These are phyloP conservation scores for Diplodus puntazzo DNA, from an alignment of 2,797 vertebrate species.

Conservation along the genomic window DNA sequence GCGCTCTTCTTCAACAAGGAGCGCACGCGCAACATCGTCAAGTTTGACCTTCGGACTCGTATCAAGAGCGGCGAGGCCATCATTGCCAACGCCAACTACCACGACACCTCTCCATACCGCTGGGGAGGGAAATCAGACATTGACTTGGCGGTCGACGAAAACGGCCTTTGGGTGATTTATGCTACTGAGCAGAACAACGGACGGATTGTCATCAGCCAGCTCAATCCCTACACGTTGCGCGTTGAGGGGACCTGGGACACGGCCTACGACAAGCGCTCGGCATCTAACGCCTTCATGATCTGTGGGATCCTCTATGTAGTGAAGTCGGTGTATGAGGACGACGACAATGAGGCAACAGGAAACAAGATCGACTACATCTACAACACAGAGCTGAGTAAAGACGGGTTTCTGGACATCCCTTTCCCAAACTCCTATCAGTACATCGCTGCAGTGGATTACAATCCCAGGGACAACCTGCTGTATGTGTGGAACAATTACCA, in stretches of 20 bases:
- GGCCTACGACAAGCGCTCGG: slow-evolving; percentile 96
- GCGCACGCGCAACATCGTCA: slow-evolving; percentile 97
- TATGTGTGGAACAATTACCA: slow-evolving; percentile 99
- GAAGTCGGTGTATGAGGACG: slow-evolving; percentile 97
- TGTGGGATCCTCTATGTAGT: slow-evolving; percentile 99
- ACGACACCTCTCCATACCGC: slow-evolving; percentile 97
- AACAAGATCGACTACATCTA: slow-evolving; percentile 99
- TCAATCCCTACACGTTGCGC: slow-evolving; percentile 96
- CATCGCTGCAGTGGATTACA: slow-evolving; percentile 99
- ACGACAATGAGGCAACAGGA: slow-evolving; percentile 98
- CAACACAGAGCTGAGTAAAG: slow-evolving; percentile 97
- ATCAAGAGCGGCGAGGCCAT: slow-evolving; percentile 99
- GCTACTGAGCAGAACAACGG: slow-evolving; percentile 99
- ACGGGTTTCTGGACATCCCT: slow-evolving; percentile 94
- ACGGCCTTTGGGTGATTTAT: slow-evolving; percentile 99
- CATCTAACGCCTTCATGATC: slow-evolving; percentile 99
- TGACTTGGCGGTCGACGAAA: slow-evolving; percentile 97
- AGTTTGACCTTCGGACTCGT: slow-evolving; percentile 96
- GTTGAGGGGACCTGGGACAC: slow-evolving; percentile 99
- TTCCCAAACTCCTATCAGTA: slow-evolving; percentile 99
- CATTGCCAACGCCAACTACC: slow-evolving; percentile 98
- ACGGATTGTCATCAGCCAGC: slow-evolving; percentile 96
- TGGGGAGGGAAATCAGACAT: slow-evolving; percentile 99
- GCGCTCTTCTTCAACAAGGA: slow-evolving; percentile 99
- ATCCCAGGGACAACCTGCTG: slow-evolving; percentile 98